Conservation (phyloP, 2,113 vertebrate genomes). For the Protobothrops flavoviridis region DNA sequence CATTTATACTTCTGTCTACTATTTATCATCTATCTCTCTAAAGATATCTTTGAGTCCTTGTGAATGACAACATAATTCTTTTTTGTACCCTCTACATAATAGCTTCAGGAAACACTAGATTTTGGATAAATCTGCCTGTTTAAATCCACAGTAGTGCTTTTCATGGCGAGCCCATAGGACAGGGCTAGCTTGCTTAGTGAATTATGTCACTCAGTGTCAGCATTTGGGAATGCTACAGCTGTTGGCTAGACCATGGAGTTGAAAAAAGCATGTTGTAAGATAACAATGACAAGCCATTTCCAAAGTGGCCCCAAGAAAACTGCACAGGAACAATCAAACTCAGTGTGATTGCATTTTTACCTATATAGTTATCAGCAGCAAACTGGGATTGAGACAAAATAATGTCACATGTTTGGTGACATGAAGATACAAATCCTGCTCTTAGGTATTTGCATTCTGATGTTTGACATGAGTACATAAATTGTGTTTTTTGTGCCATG, state of each 20-base stretch:
- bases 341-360: not conserved
- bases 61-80: not conserved
- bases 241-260: not conserved
- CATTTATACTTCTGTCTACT: not conserved
- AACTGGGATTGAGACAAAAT: not conserved
- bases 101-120: not conserved
- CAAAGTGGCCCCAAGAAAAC: not conserved
- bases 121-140: not conserved
- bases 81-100: not conserved
- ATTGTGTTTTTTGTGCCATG: not conserved
- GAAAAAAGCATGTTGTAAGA: not conserved
- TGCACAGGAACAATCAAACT: not conserved
- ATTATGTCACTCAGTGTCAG: constrained; percentile 62
- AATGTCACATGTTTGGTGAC: not conserved
- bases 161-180: constrained; percentile 58
- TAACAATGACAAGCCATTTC: not conserved
- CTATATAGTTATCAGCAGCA: not conserved
- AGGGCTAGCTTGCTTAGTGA: constrained; percentile 57
- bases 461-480: not conserved
- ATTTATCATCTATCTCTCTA: not conserved
- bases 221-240: not conserved
- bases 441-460: not conserved
- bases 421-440: not conserved
- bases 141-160: constrained; percentile 20
- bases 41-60: not conserved